phyloP scores from a whole-genome alignment of 2,888 invertebrate species.

The Aporophyla nigra region DNA sequence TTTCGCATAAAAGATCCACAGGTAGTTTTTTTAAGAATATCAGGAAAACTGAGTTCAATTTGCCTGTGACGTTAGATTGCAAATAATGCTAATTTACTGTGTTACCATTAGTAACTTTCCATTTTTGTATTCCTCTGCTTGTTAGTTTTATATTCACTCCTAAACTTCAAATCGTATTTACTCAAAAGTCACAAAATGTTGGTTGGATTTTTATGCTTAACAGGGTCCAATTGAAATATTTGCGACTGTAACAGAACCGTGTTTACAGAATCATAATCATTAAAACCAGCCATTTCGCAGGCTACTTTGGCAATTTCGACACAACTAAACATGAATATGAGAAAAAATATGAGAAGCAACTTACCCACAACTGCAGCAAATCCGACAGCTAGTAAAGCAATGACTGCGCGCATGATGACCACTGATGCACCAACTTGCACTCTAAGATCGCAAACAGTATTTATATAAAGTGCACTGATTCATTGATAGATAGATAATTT shows the following conservation, averaged over 20 bases:
- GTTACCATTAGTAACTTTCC: no score
- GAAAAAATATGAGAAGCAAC: neutral
- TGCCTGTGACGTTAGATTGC: no score
- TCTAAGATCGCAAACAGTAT: slow-evolving; percentile 2
- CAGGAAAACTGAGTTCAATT: no score
- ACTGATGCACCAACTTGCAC: slow-evolving; percentile 29
- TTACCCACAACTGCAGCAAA: slow-evolving; percentile 53
- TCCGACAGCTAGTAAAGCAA: slow-evolving; percentile 42
- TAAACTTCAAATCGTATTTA: no score
- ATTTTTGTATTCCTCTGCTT: no score
- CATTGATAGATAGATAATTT: slow-evolving; percentile 48
- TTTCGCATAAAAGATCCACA: no score
- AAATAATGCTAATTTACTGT: no score
- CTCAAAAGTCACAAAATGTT: no score
- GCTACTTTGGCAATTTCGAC: neutral
- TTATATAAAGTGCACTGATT: slow-evolving; percentile 57
- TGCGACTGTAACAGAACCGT: neutral
- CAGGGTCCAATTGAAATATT: neutral
- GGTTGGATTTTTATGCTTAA: no score
- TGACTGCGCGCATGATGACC: slow-evolving; percentile 53
- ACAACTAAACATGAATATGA: neutral
- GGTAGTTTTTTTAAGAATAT: no score
- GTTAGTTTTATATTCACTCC: no score
- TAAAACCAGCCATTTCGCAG: neutral
- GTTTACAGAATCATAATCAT: no score